phyloP scores from a whole-genome alignment of 2,113 vertebrate genomes.

The Myotis davidii region DNA sequence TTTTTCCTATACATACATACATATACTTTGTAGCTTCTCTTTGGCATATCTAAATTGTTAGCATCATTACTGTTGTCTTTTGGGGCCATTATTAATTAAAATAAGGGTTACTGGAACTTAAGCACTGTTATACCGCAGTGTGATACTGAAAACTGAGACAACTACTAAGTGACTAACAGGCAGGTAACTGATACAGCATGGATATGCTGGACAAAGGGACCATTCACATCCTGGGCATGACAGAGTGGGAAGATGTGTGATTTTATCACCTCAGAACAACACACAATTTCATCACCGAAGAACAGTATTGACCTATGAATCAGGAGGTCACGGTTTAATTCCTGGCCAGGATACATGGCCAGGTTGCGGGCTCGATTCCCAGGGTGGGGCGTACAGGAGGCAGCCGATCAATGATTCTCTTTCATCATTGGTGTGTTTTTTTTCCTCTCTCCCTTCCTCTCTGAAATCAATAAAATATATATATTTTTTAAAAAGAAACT shows the following conservation, averaged over 20 bases:
- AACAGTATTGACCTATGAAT: no score
- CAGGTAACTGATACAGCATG: neutral
- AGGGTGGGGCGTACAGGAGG: no score
- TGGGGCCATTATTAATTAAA: neutral
- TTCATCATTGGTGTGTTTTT: no score
- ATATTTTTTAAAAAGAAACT: constrained; percentile 18
- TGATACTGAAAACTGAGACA: neutral
- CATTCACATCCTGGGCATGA: neutral
- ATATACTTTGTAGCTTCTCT: neutral
- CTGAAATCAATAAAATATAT: no score
- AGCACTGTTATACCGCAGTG: neutral
- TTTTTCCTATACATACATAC: neutral
- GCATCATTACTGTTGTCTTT: neutral
- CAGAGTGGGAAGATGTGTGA: neutral
- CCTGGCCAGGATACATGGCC: no score
- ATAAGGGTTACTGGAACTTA: neutral
- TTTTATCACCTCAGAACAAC: neutral
- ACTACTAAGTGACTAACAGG: neutral
- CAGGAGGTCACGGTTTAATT: no score
- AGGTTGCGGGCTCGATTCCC: no score
- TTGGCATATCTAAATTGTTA: neutral
- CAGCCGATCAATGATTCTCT: no score
- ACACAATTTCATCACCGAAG: neutral
- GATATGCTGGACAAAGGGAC: neutral
- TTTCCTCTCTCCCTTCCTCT: no score